phyloP scores from a whole-genome alignment of 2,113 vertebrate genomes.

The Halichoerus grypus region DNA sequence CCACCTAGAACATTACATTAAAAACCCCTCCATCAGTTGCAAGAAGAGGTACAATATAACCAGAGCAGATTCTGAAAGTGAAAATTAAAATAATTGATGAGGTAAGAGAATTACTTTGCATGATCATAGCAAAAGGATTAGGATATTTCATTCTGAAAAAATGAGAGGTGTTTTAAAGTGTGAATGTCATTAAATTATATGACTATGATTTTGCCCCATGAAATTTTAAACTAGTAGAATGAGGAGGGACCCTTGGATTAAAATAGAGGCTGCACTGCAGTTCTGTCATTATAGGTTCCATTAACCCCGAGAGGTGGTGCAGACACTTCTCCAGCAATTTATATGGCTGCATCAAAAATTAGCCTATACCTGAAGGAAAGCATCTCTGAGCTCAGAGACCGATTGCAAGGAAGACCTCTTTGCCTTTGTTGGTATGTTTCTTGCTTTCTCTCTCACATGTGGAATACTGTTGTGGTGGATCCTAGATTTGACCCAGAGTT shows the following conservation, averaged over 20 bases:
- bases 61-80: neutral
- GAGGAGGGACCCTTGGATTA: neutral
- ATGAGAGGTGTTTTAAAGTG: neutral
- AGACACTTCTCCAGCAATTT: neutral
- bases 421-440: neutral
- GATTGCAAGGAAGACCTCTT: neutral
- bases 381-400: neutral
- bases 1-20: neutral
- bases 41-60: neutral
- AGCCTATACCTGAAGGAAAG: neutral
- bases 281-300: neutral
- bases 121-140: neutral
- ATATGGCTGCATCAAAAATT: neutral
- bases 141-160: slow-evolving; percentile 5
- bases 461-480: neutral
- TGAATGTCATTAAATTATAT: neutral
- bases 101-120: neutral
- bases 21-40: slow-evolving; percentile 19
- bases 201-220: neutral
- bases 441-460: neutral
- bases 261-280: neutral
- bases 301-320: neutral
- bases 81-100: neutral
- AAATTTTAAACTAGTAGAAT: neutral
- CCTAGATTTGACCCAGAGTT: neutral